Conservation (phyloP, 2,797 vertebrate genomes). For the Rhinatrema bivittatum region DNA sequence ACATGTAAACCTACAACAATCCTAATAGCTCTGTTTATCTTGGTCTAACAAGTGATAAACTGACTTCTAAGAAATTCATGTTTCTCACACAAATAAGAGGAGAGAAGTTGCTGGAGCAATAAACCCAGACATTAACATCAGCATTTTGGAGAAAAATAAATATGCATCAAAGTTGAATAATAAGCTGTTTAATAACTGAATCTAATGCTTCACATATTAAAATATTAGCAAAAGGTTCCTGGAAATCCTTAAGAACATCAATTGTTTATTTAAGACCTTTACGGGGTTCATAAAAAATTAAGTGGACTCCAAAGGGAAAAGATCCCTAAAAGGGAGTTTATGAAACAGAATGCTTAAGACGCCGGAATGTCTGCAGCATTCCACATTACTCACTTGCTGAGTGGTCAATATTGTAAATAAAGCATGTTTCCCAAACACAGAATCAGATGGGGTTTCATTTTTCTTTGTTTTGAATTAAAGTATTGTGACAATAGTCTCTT, state of each 20-base stretch:
- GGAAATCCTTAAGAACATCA: slow-evolving; percentile 16
- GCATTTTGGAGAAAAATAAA: no score
- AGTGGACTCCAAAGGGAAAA: slow-evolving; percentile 2
- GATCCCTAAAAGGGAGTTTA: slow-evolving; percentile 1
- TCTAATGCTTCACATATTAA: no score
- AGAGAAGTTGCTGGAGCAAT: not conserved
- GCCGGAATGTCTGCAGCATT: slow-evolving; percentile 2
- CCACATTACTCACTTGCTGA: slow-evolving; percentile 23
- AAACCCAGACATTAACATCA: slow-evolving; percentile 2
- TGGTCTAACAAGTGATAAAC: no score
- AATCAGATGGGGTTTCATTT: not conserved
- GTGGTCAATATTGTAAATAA: slow-evolving; percentile 15
- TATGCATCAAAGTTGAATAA: no score
- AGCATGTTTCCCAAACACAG: slow-evolving; percentile 9
- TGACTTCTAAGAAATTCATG: no score
- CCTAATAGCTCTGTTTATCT: no score
- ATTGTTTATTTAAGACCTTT: slow-evolving; percentile 25
- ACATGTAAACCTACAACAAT: no score
- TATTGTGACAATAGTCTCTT: not conserved
- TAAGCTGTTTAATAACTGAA: slow-evolving; percentile 13
- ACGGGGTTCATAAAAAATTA: slow-evolving; percentile 32
- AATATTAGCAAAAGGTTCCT: slow-evolving; percentile 12
- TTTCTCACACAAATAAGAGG: not conserved
- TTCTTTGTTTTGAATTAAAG: not conserved
- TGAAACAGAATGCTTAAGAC: slow-evolving; percentile 9